phyloP scores from a whole-genome alignment of 2,888 invertebrate species.

The Sesia apiformis region DNA sequence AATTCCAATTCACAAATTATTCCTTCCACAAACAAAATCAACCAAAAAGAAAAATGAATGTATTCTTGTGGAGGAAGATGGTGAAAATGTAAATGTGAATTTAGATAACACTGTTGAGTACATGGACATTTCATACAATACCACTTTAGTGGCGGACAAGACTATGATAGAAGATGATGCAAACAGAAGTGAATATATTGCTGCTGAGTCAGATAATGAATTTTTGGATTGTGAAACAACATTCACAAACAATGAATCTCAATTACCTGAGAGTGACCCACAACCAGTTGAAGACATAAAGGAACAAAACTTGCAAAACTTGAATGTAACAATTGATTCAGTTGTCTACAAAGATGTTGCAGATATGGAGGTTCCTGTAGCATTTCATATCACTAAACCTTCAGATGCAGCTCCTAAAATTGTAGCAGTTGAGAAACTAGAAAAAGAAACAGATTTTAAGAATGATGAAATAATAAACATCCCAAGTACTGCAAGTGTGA shows the following conservation, averaged over 20 bases:
- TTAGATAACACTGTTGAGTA: slow-evolving; percentile 37
- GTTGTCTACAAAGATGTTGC: background rate
- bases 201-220: slow-evolving; percentile 49
- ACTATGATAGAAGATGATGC: slow-evolving; percentile 22
- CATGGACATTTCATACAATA: slow-evolving; percentile 54
- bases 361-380: background rate
- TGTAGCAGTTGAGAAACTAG: background rate
- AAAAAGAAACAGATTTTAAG: slow-evolving; percentile 1
- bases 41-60: slow-evolving; percentile 8
- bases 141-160: slow-evolving; percentile 29
- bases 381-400: slow-evolving; percentile 2
- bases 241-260: slow-evolving; percentile 38
- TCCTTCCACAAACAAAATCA: slow-evolving; percentile 11
- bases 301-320: no score
- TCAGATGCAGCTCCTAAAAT: slow-evolving; percentile 2
- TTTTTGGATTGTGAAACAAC: slow-evolving; percentile 65
- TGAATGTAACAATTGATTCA: slow-evolving; percentile 3
- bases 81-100: slow-evolving; percentile 18
- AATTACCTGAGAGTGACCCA: background rate
- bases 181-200: slow-evolving; percentile 11
- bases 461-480: background rate
- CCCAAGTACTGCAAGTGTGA: no score
- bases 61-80: background rate
- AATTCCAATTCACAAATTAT: slow-evolving; percentile 53
- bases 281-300: no score